Evolutionary conservation across 2,888 invertebrate genomes (phyloP), one percentile per base, ranked within the genome.

Genomic region (Germaria angustata): DNA sequence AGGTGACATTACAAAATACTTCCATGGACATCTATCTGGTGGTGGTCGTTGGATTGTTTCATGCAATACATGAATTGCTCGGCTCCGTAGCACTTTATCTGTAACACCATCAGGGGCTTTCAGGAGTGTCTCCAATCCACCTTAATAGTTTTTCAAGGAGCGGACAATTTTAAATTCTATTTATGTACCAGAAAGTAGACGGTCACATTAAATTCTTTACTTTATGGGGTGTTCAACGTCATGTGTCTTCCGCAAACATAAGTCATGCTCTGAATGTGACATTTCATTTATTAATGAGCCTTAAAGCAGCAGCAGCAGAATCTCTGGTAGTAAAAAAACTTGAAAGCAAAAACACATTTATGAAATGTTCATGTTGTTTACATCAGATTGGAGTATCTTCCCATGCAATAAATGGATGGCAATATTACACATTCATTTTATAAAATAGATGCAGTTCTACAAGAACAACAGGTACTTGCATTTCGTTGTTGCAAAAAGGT

Each of bases 241-340:
- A 39, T 36, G 68, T 34, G 36, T 6, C 24, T 61, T 63, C 32
- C 32, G 53, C 28, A 49, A 68, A 75, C 55, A 80, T 63, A 69
- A 51, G 41, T 75, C 65, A 69, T 65, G 80, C 57, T 57, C 69
- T 57, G 57, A 69, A 75, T 75, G 63, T 41, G 28, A 20, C 46
- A 76, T 51, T 68, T 68, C 51, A 51, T 73, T 80, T 73, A 73
- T 79, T 80, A 59, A 73, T 59, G 46, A 68, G 51, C 36, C 73
- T 59, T 61, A 44, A 11, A 68, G 57, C 55, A 44, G 20, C 39
- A 61, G 15, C 59, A 61, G 15, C 17, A 53, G 24, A 11, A 32
- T 39, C 32, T 51, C 15, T 22, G 20, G 2, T 9, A 57, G 20
- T 15, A 46, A 39, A 59, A 71, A 71, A 46, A n/a, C 4, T 39